Percentiles rank a stretch among this genome's conserved stretches.
Evolutionary conservation across 2,888 invertebrate species (phyloP).

Genomic region (Pyrrhia umbra): DNA sequence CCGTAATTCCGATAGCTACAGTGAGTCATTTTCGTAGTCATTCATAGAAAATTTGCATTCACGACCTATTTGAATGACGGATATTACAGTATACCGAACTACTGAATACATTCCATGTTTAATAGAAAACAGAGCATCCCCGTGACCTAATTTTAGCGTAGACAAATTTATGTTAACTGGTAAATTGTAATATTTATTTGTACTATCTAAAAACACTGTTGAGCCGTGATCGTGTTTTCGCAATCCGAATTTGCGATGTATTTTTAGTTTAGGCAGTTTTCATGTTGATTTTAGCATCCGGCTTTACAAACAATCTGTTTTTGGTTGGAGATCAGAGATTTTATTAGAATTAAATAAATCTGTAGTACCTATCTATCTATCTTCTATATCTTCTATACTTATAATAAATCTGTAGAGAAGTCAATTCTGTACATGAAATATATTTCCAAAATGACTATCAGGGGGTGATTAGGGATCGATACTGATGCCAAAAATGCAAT

Average conservation of each 20-base stretch:
- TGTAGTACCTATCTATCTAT: no score
- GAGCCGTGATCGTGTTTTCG: constrained; percentile 15
- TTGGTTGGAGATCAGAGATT: no score
- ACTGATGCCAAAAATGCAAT: no score
- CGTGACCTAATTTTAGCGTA: constrained; percentile 67
- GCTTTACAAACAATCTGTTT: constrained; percentile 23
- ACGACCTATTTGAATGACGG: constrained; percentile 34
- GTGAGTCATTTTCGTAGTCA: constrained; percentile 32
- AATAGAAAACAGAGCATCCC: constrained; percentile 67
- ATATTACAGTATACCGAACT: background rate
- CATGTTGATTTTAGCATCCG: constrained; percentile 23
- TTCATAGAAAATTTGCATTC: constrained; percentile 28
- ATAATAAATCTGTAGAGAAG: no score
- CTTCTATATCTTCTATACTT: no score
- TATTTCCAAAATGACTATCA: no score
- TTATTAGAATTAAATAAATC: no score
- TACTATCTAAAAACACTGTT: constrained; percentile 45
- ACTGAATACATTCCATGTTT: constrained; percentile 31
- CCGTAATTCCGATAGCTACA: constrained; percentile 26
- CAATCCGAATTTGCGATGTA: constrained; percentile 21
- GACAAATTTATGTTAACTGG: constrained; percentile 68
- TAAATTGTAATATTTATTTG: constrained; percentile 67
- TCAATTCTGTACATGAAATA: no score
- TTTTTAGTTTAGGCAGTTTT: constrained; percentile 21
- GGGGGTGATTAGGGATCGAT: no score